A percentile compares a stretch with the other conserved stretches of the same genome.
Evolutionary conservation across 2,888 invertebrate species (phyloP).

Genomic region (Pedicia rivosa): DNA sequence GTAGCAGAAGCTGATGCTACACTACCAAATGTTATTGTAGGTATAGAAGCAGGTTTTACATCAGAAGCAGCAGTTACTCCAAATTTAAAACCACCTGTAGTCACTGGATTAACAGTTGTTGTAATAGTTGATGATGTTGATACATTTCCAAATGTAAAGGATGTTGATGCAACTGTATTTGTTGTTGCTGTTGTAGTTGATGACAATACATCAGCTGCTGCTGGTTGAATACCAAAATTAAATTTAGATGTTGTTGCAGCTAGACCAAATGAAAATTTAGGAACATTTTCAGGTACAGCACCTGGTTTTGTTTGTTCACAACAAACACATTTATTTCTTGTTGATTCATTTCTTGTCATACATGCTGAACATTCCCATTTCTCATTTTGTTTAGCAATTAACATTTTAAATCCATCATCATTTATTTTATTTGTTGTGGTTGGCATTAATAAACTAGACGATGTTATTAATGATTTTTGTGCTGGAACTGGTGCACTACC

Average conservation of each 20-base stretch:
- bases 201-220: conserved; percentile 5
- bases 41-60: too few relatives aligned
- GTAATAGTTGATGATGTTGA: not conserved
- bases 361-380: conserved; percentile 46
- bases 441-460: not conserved
- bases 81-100: too few relatives aligned
- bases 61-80: too few relatives aligned
- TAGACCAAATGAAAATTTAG: conserved; percentile 16
- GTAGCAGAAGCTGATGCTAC: too few relatives aligned
- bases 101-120: not conserved
- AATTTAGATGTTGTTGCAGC: conserved; percentile 5
- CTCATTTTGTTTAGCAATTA: conserved; percentile 22
- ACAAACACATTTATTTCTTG: conserved; percentile 35
- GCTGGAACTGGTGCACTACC: conserved; percentile 12
- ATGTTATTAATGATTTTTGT: conserved; percentile 3
- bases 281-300: conserved; percentile 14
- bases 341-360: conserved; percentile 38
- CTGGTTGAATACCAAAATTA: conserved; percentile 5
- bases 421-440: conserved; percentile 9
- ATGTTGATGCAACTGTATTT: conserved; percentile 6
- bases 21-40: too few relatives aligned
- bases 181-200: conserved; percentile 7
- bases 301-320: conserved; percentile 40
- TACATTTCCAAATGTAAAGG: not conserved
- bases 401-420: conserved; percentile 25